These are phyloP conservation scores for Drosophila fungiperda DNA, from an alignment of 2,888 invertebrate genomes.

Conservation along the genomic window DNA sequence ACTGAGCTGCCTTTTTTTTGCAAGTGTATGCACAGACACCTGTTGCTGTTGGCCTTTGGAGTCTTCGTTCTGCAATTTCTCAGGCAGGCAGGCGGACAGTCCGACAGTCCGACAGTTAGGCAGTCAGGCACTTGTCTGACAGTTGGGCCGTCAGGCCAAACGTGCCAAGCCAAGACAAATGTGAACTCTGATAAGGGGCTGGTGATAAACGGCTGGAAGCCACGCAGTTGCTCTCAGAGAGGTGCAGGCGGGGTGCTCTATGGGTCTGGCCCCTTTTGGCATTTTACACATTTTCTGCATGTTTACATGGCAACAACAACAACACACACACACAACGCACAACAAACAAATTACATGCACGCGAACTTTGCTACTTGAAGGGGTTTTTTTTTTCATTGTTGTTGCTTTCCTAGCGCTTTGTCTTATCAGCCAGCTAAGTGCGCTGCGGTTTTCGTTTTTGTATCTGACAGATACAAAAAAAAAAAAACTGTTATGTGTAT, in stretches of 20 bases:
- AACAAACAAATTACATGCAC: conserved; percentile 51
- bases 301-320: conserved; percentile 55
- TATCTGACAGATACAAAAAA: conserved; percentile 51
- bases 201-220: conserved; percentile 45
- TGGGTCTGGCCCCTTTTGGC: conserved; percentile 34
- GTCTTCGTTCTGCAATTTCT: conserved; percentile 30
- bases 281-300: conserved; percentile 54
- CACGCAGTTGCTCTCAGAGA: background rate
- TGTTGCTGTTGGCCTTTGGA: conserved; percentile 34
- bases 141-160: conserved; percentile 18
- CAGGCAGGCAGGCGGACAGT: background rate
- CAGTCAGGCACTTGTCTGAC: background rate
- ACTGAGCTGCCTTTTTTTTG: background rate
- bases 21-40: conserved; percentile 26
- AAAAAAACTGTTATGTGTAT: conserved; percentile 23
- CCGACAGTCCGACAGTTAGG: background rate
- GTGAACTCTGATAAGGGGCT: conserved; percentile 50
- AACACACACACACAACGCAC: conserved; percentile 14
- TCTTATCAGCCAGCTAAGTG: conserved; percentile 54
- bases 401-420: conserved; percentile 41
- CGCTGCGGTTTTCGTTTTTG: conserved; percentile 41
- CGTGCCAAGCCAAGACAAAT: conserved; percentile 53
- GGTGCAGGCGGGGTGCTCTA: conserved; percentile 4
- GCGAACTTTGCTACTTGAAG: conserved; percentile 55
- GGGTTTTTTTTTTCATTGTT: conserved; percentile 14